These are phyloP conservation scores for Caiman crocodilus DNA, from an alignment of 2,797 vertebrate species.

Conservation along the genomic window DNA sequence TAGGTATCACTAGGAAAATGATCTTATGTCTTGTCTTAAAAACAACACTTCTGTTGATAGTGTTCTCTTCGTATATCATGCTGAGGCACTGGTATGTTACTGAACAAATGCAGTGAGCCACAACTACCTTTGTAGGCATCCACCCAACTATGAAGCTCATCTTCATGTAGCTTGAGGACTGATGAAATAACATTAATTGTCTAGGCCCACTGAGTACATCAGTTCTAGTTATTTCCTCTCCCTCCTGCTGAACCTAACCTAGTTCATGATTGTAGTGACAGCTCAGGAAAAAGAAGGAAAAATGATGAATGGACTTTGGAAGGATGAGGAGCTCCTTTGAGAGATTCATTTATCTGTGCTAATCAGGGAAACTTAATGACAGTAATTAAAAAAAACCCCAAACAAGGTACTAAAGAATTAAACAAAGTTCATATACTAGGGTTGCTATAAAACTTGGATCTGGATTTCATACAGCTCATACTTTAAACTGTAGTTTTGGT, in stretches of 20 bases:
- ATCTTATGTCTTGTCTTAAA: not conserved
- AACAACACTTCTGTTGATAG: not conserved
- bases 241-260: not conserved
- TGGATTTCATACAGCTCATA: not conserved
- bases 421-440: not conserved
- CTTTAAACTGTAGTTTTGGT: not conserved
- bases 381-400: not conserved
- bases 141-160: too few relatives aligned
- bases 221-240: not conserved
- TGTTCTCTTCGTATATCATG: not conserved
- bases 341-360: not conserved
- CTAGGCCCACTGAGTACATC: too few relatives aligned
- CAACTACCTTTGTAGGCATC: too few relatives aligned
- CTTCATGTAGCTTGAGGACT: too few relatives aligned
- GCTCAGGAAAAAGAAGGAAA: not conserved
- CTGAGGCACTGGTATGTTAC: accelerated
- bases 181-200: too few relatives aligned
- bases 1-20: not conserved
- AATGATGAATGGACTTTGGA: not conserved
- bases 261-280: not conserved
- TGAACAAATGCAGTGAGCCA: not conserved
- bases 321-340: not conserved
- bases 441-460: not conserved
- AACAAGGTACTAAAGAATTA: not conserved
- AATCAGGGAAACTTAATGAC: not conserved